These are phyloP conservation scores for Troides oblongomaculatus DNA, from an alignment of 2,888 invertebrate genomes.

Conservation along the genomic window DNA sequence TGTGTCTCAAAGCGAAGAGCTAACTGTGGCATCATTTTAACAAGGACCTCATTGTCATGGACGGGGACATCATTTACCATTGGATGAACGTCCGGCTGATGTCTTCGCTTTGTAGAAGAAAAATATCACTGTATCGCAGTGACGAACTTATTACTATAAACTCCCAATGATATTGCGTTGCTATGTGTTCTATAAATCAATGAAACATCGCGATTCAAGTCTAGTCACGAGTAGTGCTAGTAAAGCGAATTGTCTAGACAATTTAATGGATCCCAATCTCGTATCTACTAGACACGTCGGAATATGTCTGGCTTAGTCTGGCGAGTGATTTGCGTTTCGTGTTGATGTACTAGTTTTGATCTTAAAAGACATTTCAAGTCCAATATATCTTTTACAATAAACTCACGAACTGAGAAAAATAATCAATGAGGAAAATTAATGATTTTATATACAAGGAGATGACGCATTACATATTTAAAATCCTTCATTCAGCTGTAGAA, in stretches of 20 bases:
- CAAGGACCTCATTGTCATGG: too few species aligned
- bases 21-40: too few species aligned
- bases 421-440: too few species aligned
- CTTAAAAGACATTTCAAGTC: background rate
- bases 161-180: background rate
- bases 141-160: too few species aligned
- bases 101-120: too few species aligned
- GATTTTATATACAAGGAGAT: too few species aligned
- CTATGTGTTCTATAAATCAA: background rate
- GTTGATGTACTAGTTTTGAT: background rate
- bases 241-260: conserved; percentile 24
- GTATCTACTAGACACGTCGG: conserved; percentile 6
- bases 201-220: background rate
- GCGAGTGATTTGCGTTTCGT: background rate
- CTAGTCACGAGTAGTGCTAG: background rate
- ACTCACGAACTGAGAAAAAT: background rate
- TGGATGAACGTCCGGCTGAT: too few species aligned
- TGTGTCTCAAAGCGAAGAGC: too few species aligned
- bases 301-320: background rate
- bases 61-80: too few species aligned
- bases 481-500: too few species aligned
- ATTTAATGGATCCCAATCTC: conserved; percentile 17
- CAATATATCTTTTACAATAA: background rate
- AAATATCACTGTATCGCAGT: too few species aligned
- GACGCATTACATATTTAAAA: too few species aligned